Conservation (phyloP, 2,113 vertebrate species). For the Callorhinus ursinus region DNA sequence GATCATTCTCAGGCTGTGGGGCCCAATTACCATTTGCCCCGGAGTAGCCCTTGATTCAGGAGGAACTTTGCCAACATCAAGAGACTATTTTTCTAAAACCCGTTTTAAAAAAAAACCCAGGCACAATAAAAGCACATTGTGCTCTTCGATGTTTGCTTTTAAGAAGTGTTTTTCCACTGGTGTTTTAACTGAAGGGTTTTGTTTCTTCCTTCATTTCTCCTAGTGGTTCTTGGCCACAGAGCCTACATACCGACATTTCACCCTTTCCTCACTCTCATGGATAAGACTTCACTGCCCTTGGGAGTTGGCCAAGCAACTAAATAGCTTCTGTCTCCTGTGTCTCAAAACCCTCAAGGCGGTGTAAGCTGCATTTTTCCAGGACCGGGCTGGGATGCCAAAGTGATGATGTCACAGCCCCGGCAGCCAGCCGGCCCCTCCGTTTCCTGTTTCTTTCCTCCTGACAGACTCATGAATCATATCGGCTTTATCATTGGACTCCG, state of each 20-base stretch:
- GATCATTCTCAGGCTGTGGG: background rate
- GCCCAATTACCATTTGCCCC: background rate
- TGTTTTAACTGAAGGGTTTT: slow-evolving; percentile 15
- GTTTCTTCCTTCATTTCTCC: slow-evolving; percentile 27
- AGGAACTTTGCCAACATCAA: slow-evolving; percentile 12
- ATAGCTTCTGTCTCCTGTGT: slow-evolving; percentile 51
- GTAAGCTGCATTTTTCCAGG: slow-evolving; percentile 57
- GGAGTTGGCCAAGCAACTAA: background rate
- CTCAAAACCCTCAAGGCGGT: background rate
- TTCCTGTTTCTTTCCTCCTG: slow-evolving; percentile 69
- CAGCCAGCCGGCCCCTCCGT: background rate
- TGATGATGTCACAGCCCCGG: slow-evolving; percentile 59
- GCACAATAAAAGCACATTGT: background rate
- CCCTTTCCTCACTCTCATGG: background rate
- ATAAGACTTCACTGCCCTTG: background rate
- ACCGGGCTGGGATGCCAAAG: background rate
- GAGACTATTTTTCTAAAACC: slow-evolving; percentile 28
- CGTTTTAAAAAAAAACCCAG: background rate
- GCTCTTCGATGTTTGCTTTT: background rate
- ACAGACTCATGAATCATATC: slow-evolving; percentile 60
- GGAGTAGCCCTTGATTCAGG: background rate
- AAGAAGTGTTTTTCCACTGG: slow-evolving; percentile 49
- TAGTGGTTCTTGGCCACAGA: background rate
- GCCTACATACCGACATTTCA: background rate
- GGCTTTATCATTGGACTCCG: background rate